Percentiles rank a stretch among this genome's conserved stretches.
Evolutionary conservation across 2,888 invertebrate genomes (phyloP).

Genomic region (Stomorhina lunata): DNA sequence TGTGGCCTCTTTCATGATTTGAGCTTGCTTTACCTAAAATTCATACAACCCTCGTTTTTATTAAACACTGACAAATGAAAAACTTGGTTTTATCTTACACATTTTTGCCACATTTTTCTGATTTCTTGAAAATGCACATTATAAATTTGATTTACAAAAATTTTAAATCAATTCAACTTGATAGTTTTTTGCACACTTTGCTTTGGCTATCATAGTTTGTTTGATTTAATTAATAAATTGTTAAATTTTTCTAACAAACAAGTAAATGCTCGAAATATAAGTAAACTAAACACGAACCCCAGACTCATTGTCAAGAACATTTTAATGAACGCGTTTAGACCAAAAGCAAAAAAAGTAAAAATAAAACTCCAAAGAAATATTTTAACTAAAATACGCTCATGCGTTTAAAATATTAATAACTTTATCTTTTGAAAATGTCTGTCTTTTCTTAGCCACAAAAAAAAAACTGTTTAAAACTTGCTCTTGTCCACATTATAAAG

Average conservation of each 20-base stretch:
- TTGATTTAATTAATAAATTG: conserved; percentile 61
- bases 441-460: neutral
- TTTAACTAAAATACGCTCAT: neutral
- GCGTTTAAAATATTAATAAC: conserved; percentile 57
- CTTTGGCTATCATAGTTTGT: conserved; percentile 18
- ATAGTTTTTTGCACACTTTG: neutral
- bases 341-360: neutral
- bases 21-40: too few relatives aligned
- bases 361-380: neutral
- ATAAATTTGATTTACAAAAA: conserved; percentile 40
- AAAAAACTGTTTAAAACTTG: conserved; percentile 36
- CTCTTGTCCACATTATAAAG: conserved; percentile 52
- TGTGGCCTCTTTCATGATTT: too few relatives aligned
- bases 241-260: conserved; percentile 19
- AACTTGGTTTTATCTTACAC: neutral
- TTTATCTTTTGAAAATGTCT: conserved; percentile 6
- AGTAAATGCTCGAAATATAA: neutral
- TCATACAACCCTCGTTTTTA: neutral
- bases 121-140: conserved; percentile 4
- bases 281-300: neutral
- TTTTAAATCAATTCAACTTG: conserved; percentile 32
- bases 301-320: conserved; percentile 64
- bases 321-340: conserved; percentile 15
- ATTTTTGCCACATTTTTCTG: neutral
- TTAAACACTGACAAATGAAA: neutral